Percentiles rank a stretch among this genome's conserved stretches.
phyloP scores from a whole-genome alignment of 2,113 vertebrate genomes.

The Callopanchax toddi region DNA sequence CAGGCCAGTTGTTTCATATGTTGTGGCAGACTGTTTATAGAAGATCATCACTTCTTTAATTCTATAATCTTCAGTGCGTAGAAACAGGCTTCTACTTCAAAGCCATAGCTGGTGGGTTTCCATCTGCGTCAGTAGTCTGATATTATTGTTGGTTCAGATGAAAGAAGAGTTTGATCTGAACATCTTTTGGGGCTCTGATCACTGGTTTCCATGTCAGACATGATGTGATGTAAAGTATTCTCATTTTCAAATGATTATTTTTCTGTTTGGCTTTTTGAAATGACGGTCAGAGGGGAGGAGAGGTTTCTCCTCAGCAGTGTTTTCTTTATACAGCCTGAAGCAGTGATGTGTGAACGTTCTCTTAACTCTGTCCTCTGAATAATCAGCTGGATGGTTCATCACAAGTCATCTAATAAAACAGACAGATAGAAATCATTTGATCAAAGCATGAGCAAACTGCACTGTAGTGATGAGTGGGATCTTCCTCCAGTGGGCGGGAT shows the following conservation, averaged over 20 bases:
- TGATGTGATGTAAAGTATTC: background rate
- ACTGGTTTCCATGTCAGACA: background rate
- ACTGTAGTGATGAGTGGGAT: too few relatives aligned
- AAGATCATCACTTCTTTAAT: background rate
- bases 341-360: too few relatives aligned
- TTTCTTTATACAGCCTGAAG: too few relatives aligned
- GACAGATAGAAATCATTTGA: too few relatives aligned
- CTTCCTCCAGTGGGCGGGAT: too few relatives aligned
- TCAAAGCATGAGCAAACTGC: too few relatives aligned
- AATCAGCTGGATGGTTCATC: too few relatives aligned
- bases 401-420: too few relatives aligned
- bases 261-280: too few relatives aligned
- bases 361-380: too few relatives aligned
- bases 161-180: constrained; percentile 2
- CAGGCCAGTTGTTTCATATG: background rate
- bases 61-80: background rate
- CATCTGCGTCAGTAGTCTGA: background rate
- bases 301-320: too few relatives aligned
- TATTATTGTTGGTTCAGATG: background rate
- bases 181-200: background rate
- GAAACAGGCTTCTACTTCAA: background rate
- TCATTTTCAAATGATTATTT: background rate
- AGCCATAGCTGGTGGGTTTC: background rate
- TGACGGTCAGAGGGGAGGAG: too few relatives aligned
- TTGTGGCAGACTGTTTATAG: background rate